These are phyloP conservation scores for Anarhynchus alexandrinus DNA, from an alignment of 2,113 vertebrate genomes.

Conservation along the genomic window DNA sequence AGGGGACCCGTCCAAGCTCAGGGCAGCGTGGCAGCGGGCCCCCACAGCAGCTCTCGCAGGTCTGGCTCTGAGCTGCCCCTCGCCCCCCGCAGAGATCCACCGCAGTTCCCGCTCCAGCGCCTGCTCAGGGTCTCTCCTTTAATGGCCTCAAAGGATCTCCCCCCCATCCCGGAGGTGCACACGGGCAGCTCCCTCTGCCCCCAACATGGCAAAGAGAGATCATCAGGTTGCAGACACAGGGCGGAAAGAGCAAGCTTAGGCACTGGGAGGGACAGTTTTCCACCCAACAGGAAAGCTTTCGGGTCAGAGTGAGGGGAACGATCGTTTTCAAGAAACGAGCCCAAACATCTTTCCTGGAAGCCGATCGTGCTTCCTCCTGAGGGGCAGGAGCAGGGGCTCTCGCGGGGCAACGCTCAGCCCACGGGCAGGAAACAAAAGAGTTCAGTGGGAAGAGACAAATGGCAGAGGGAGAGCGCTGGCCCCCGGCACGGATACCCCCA, in stretches of 20 bases:
- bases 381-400: neutral
- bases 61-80: neutral
- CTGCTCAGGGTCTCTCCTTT: neutral
- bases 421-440: neutral
- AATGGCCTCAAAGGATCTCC: rapidly evolving
- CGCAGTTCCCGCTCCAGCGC: rapidly evolving
- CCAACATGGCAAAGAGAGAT: rapidly evolving
- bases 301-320: neutral
- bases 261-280: neutral
- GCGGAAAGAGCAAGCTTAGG: neutral
- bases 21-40: rapidly evolving
- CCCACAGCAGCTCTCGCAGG: neutral
- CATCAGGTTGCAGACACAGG: neutral
- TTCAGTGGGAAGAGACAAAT: neutral
- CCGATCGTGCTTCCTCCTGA: rapidly evolving
- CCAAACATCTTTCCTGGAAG: neutral
- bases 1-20: neutral
- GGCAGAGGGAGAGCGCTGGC: neutral
- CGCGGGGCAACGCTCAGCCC: rapidly evolving
- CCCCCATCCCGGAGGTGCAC: rapidly evolving
- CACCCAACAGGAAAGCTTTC: neutral
- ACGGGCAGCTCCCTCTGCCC: neutral
- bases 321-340: neutral
- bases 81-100: neutral
- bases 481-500: neutral